Conservation (phyloP, 2,113 vertebrate genomes). For the Apeltes quadracus region DNA sequence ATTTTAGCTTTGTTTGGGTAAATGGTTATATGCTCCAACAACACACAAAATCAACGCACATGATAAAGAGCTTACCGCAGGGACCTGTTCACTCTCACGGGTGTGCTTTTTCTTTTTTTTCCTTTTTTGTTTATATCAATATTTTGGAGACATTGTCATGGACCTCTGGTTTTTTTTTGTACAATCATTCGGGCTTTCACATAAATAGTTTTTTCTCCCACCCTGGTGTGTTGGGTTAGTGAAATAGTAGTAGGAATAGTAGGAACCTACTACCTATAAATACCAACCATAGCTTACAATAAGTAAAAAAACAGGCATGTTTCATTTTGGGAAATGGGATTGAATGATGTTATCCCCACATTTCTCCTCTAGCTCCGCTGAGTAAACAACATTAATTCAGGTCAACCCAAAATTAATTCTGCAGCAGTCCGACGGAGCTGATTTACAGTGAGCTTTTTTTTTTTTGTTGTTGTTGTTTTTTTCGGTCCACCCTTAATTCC, state of each 20-base stretch:
- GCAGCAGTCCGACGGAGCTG: conserved; percentile 35
- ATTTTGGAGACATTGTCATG: neutral
- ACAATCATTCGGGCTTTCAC: neutral
- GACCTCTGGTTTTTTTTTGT: too few species aligned
- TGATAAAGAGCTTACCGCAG: neutral
- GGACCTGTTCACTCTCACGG: neutral
- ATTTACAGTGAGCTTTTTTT: conserved; percentile 41
- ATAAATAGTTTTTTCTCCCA: neutral
- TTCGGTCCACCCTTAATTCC: conserved; percentile 53
- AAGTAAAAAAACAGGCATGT: conserved; percentile 6
- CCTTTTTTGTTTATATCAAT: neutral
- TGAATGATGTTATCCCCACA: conserved; percentile 26
- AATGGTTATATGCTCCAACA: neutral
- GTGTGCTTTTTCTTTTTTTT: neutral
- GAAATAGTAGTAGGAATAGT: neutral
- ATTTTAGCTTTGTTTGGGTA: neutral
- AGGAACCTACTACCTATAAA: too few species aligned
- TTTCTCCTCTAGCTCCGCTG: conserved; percentile 15
- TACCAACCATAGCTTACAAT: conserved; percentile 34
- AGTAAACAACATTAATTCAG: conserved; percentile 58
- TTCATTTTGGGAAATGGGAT: conserved; percentile 36
- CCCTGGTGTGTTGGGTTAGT: neutral
- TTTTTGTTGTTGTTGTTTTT: neutral
- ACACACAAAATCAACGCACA: neutral
- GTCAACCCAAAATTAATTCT: conserved; percentile 49